A percentile compares a stretch with the other conserved stretches of the same genome.
Evolutionary conservation across 2,113 vertebrate species (phyloP).

Genomic region (Isichthys henryi): DNA sequence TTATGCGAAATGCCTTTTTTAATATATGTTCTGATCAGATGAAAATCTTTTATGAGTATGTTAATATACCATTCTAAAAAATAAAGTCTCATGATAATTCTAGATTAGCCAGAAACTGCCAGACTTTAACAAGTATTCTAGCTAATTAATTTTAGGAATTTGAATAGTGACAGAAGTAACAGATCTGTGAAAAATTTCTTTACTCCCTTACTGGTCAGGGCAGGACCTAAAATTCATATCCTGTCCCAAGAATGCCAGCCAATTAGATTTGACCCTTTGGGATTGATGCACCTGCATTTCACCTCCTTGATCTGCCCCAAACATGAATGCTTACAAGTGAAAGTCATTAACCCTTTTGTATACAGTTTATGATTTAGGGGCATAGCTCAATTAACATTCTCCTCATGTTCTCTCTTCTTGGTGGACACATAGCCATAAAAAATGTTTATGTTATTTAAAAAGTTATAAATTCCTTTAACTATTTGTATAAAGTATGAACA

Average conservation of each 20-base stretch:
- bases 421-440: neutral
- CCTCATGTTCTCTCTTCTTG: neutral
- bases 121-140: neutral
- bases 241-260: neutral
- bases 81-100: neutral
- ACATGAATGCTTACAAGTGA: neutral
- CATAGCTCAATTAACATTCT: neutral
- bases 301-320: neutral
- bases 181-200: neutral
- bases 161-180: neutral
- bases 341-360: constrained; percentile 5
- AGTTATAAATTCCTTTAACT: neutral
- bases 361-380: constrained; percentile 3
- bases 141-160: constrained; percentile 2
- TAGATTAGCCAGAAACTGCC: neutral
- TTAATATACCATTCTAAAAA: neutral
- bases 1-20: neutral
- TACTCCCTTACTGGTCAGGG: neutral
- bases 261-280: neutral
- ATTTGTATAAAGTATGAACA: neutral
- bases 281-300: neutral
- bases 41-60: neutral
- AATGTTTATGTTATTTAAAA: neutral
- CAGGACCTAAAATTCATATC: neutral
- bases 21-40: neutral